Evolutionary conservation across 2,113 vertebrate genomes (phyloP), one percentile per base, ranked within the genome.

Genomic region (Choloepus hoffmanni): DNA sequence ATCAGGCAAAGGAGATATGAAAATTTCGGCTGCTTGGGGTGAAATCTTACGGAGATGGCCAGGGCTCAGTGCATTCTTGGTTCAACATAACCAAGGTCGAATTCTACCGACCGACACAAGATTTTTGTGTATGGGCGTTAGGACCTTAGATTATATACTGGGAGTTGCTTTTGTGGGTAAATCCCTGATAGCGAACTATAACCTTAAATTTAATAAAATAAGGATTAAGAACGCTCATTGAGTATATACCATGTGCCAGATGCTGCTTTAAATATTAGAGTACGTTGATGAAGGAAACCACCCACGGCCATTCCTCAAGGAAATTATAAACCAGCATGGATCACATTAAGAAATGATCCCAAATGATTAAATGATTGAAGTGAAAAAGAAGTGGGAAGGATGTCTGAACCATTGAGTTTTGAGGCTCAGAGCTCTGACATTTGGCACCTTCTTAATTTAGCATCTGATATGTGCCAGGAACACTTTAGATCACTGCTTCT

Each of bases 1-100:
- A 26, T 23, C 36, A 19, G 50, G 11, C 43, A 43, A 76, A 43
- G 14, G 26, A 0, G 7, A 0, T 12, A 3, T 45, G 0, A 18
- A 55, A 81, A 53, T 11, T n/a, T 15, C 48, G 55, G 13, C 26
- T 50, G 2, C 12, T 1, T 19, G 1, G 68, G 5, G 7, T 85
- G 33, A 73, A 24, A 33, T 4, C 48, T 58, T 7, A 5, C 3
- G 28, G 58, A 19, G 0, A 21, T 15, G 19, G 2, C 33, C 73
- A 58, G 62, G n/a, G 50, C 21, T 26, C 24, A 16, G 9, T 55
- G 65, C 24, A 30, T 65, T 18, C 33, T 82, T 2, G 36, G 48
- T 3, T 83, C 30, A 2, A 0, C 0, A 2, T 24, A 40, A 53
- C 8, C 30, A 26, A 82, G 45, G 28, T 78, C 12, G 72, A 7